Evolutionary conservation across 2,888 invertebrate genomes (phyloP).

Genomic region (Pteria penguin): DNA sequence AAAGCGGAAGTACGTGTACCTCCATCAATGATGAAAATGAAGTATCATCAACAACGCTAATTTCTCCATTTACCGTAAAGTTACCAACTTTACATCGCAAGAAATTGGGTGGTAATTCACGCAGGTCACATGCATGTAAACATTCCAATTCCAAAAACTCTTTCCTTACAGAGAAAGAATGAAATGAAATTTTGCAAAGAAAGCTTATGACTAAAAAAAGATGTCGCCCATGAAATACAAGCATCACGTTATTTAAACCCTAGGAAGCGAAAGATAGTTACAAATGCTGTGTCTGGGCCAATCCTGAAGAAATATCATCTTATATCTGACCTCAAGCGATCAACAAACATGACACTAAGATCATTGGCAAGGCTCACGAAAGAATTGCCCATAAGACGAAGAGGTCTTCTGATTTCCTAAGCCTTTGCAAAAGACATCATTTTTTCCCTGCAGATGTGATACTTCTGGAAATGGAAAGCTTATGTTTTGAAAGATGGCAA

Average conservation of each 20-base stretch:
- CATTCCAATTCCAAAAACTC: too few species aligned
- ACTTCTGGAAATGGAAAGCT: conserved; percentile 3
- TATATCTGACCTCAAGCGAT: not conserved
- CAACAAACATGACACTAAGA: not conserved
- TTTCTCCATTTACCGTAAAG: too few species aligned
- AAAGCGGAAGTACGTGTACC: not conserved
- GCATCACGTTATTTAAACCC: too few species aligned
- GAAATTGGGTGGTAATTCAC: too few species aligned
- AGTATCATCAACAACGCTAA: not conserved
- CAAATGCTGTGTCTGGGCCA: not conserved
- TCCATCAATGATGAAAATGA: conserved; percentile 17
- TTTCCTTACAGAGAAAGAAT: too few species aligned
- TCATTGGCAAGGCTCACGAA: too few species aligned
- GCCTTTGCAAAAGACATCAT: not conserved
- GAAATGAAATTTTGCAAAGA: too few species aligned
- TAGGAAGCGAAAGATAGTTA: not conserved
- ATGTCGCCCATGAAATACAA: too few species aligned
- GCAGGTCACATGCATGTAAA: too few species aligned
- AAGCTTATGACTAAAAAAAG: too few species aligned
- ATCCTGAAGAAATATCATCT: not conserved
- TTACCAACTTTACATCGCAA: too few species aligned
- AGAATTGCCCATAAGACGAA: not conserved
- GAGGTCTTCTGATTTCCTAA: not conserved
- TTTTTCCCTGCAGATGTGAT: conserved; percentile 2
- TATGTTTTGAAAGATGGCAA: not conserved